Percentiles rank a stretch among this genome's conserved stretches.
These are phyloP conservation scores for Coenobita brevimanus DNA, from an alignment of 1,140 invertebrate genomes.

Conservation along the genomic window DNA sequence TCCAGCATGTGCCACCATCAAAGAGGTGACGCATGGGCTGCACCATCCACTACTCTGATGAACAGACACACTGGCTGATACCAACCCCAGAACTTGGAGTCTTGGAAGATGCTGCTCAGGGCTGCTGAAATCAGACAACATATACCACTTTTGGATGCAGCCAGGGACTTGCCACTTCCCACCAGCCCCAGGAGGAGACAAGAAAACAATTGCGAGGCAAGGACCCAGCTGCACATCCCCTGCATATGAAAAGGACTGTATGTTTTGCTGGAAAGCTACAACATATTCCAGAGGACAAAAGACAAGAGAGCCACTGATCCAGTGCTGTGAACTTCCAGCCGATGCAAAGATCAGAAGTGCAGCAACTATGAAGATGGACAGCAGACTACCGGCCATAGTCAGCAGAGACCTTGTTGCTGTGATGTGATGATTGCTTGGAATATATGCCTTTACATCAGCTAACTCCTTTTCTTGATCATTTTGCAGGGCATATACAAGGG, in stretches of 20 bases:
- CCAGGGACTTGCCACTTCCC: not conserved
- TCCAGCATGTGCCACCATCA: constrained; percentile 5
- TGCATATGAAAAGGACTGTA: constrained; percentile 9
- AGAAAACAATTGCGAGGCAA: constrained; percentile 6
- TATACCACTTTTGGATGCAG: not conserved
- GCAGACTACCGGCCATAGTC: too few relatives aligned
- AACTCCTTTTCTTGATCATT: too few relatives aligned
- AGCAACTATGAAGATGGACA: constrained; percentile 12
- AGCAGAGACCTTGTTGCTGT: constrained; percentile 21
- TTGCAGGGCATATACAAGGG: constrained; percentile 8
- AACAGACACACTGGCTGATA: not conserved
- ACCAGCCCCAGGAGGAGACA: not conserved
- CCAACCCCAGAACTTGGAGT: not conserved
- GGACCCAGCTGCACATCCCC: not conserved
- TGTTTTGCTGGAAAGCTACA: constrained; percentile 11
- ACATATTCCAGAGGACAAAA: constrained; percentile 9
- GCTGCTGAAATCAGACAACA: constrained; percentile 12
- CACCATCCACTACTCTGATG: constrained; percentile 13
- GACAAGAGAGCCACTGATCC: constrained; percentile 7
- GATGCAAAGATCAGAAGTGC: constrained; percentile 27
- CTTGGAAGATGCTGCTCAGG: not conserved
- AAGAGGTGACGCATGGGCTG: not conserved
- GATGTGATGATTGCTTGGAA: not conserved
- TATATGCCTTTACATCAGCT: too few relatives aligned
- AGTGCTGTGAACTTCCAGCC: constrained; percentile 3